These are phyloP conservation scores for Saccopteryx bilineata DNA, from an alignment of 2,113 vertebrate genomes.

Conservation along the genomic window DNA sequence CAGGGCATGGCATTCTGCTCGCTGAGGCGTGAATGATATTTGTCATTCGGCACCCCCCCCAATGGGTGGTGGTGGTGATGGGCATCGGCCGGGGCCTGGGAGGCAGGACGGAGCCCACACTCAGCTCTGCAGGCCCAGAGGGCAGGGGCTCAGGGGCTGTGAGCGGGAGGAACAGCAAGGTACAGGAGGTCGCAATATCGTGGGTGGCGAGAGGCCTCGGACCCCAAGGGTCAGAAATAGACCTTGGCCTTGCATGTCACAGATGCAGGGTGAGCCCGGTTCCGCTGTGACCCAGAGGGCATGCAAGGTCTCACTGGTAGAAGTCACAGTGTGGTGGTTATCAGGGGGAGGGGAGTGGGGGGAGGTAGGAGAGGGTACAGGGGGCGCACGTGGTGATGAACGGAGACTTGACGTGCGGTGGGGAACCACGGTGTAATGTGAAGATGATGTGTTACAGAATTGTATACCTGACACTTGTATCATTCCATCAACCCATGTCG, in stretches of 20 bases:
- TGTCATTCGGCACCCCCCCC: not conserved
- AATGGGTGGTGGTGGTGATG: not conserved
- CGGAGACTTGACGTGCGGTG: too few species aligned
- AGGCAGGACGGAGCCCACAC: rapidly evolving
- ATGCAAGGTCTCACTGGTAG: not conserved
- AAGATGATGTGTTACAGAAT: too few species aligned
- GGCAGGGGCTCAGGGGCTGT: too few species aligned
- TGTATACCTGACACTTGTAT: too few species aligned
- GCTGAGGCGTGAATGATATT: rapidly evolving
- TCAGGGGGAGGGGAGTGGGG: too few species aligned
- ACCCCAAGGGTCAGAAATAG: not conserved
- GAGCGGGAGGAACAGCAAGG: not conserved
- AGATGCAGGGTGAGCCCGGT: not conserved
- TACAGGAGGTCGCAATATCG: not conserved
- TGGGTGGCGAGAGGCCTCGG: not conserved
- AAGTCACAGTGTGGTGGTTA: too few species aligned
- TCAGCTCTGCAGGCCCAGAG: too few species aligned
- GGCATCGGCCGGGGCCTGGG: too few species aligned
- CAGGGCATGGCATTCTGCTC: not conserved
- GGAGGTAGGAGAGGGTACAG: too few species aligned
- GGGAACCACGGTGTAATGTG: too few species aligned
- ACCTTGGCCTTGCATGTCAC: not conserved
- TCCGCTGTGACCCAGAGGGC: not conserved
- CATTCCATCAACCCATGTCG: too few species aligned
- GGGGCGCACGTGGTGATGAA: too few species aligned